A percentile compares a stretch with the other conserved stretches of the same genome.
Evolutionary conservation across 2,888 invertebrate genomes (phyloP).

Genomic region (Pseudococcus longispinus): DNA sequence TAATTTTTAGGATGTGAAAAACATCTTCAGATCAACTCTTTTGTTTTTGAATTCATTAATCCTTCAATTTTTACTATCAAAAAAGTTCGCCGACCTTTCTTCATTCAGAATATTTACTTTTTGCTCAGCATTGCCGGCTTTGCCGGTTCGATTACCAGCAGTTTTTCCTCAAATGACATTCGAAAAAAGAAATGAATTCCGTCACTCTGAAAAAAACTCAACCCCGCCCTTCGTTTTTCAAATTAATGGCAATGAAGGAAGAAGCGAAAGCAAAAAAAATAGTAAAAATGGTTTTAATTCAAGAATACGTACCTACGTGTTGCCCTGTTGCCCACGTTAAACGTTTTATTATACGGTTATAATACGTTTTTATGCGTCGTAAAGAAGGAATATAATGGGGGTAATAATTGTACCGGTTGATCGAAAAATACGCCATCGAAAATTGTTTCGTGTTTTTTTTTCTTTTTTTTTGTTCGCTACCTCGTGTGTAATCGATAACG

Average conservation of each 20-base stretch:
- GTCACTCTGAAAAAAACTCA: background rate
- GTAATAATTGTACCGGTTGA: conserved; percentile 43
- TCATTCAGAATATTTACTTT: too few relatives aligned
- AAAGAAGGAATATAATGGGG: conserved; percentile 28
- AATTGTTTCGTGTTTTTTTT: background rate
- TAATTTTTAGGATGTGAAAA: too few relatives aligned
- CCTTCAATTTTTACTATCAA: too few relatives aligned
- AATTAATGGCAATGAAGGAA: background rate
- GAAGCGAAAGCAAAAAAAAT: background rate
- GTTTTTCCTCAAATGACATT: background rate
- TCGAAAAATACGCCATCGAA: conserved; percentile 35
- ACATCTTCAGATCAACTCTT: too few relatives aligned
- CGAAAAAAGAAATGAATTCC: background rate
- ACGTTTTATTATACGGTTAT: conserved; percentile 33
- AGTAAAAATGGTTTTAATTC: background rate
- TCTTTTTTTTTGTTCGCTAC: background rate
- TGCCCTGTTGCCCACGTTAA: conserved; percentile 15
- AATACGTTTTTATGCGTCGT: conserved; percentile 41
- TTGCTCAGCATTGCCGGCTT: too few relatives aligned
- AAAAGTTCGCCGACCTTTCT: too few relatives aligned
- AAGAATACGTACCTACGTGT: background rate
- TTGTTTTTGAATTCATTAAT: too few relatives aligned
- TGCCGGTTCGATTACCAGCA: background rate
- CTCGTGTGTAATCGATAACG: background rate
- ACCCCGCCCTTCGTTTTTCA: background rate